Conservation (phyloP, 2,888 invertebrate species). For the Oegoconia quadripuncta region DNA sequence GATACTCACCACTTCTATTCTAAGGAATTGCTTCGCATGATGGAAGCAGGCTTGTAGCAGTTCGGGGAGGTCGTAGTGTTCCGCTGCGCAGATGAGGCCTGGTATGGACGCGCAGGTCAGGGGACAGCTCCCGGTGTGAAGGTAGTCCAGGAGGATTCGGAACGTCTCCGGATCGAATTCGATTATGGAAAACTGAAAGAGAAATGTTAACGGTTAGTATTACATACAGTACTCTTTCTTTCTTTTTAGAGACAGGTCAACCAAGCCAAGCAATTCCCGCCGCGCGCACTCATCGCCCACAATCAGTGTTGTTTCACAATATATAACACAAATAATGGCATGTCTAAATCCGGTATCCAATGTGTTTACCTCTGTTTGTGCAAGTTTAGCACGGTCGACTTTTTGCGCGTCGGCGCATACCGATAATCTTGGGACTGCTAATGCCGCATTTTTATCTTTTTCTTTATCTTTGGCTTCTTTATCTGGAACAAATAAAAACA, state of each 20-base stretch:
- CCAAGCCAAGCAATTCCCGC: no score
- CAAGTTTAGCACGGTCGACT: conserved; percentile 93
- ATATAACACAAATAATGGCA: no score
- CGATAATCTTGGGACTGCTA: conserved; percentile 92
- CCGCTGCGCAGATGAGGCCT: conserved; percentile 95
- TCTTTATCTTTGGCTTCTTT: conserved; percentile 90
- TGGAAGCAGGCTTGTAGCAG: conserved; percentile 96
- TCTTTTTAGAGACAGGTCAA: no score
- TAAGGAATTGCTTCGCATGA: conserved; percentile 95
- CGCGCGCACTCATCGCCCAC: background rate
- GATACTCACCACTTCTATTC: conserved; percentile 89
- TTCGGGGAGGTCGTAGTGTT: conserved; percentile 96
- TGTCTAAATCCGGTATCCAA: no score
- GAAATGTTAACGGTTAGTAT: no score
- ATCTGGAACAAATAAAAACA: conserved; percentile 70
- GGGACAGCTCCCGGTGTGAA: conserved; percentile 95
- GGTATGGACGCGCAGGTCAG: conserved; percentile 95
- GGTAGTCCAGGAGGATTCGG: conserved; percentile 92
- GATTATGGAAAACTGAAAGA: conserved; percentile 90
- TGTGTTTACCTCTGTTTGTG: conserved; percentile 90
- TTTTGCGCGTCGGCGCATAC: conserved; percentile 97
- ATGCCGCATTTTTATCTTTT: conserved; percentile 85
- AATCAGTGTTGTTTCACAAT: no score
- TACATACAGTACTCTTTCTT: no score
- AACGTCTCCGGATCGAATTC: conserved; percentile 97